Evolutionary conservation across 2,113 vertebrate species (phyloP).

Genomic region (Macroglossus sobrinus): DNA sequence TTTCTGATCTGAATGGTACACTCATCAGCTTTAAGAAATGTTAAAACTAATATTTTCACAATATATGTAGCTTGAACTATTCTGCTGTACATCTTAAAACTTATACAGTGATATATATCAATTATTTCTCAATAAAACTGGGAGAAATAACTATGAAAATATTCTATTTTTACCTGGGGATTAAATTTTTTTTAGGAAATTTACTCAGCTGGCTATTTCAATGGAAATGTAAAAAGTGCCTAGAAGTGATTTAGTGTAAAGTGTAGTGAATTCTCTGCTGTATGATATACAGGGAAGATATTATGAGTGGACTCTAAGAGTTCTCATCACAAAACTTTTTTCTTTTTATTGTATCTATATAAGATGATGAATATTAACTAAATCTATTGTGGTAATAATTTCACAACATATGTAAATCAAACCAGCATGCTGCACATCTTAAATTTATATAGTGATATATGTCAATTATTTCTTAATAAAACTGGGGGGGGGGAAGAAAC

Average conservation of each 20-base stretch:
- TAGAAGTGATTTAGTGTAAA: not conserved
- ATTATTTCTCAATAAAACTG: not conserved
- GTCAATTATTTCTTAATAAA: not conserved
- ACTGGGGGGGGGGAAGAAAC: not conserved
- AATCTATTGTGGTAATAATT: not conserved
- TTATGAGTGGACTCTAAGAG: not conserved
- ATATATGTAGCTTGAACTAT: not conserved
- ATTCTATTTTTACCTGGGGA: not conserved
- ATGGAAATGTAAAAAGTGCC: not conserved
- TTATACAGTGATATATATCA: not conserved
- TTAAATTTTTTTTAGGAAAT: not conserved
- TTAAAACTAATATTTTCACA: not conserved
- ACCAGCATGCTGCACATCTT: not conserved
- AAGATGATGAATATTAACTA: not conserved
- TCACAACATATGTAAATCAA: not conserved
- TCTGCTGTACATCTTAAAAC: not conserved
- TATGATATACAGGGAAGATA: not conserved
- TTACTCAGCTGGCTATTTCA: not conserved
- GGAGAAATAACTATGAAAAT: not conserved
- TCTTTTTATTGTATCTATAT: not conserved
- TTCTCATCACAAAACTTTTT: not conserved
- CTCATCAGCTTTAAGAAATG: not conserved
- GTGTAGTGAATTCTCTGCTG: not conserved
- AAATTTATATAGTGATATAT: not conserved
- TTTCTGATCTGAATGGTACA: constrained; percentile 22